Conservation (phyloP, 2,113 vertebrate genomes). For the Malurus melanocephalus region DNA sequence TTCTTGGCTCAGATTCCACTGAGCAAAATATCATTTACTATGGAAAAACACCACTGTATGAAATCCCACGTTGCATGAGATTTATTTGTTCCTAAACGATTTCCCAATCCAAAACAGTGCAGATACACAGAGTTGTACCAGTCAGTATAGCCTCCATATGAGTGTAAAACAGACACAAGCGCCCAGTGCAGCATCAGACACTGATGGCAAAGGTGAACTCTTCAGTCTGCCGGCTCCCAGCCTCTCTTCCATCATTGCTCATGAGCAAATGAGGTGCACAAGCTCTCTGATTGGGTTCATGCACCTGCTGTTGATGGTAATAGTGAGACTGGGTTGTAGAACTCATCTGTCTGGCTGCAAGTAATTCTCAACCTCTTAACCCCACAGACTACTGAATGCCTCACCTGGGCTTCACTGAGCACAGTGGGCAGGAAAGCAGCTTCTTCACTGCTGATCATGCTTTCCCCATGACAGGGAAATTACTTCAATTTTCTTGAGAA, state of each 20-base stretch:
- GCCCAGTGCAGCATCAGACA: not conserved
- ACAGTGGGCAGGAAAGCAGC: not conserved
- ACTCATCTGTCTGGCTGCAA: not conserved
- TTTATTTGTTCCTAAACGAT: not conserved
- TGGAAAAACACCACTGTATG: not conserved
- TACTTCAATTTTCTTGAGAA: accelerated
- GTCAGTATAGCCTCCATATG: accelerated
- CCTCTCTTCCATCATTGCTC: not conserved
- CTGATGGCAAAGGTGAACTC: not conserved
- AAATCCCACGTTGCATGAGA: not conserved
- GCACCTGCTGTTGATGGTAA: not conserved
- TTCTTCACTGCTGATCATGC: not conserved
- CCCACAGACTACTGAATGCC: not conserved
- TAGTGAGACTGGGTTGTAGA: not conserved
- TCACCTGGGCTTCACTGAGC: not conserved
- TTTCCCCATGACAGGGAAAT: not conserved
- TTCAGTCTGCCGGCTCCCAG: not conserved
- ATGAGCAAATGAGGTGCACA: not conserved
- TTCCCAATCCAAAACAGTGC: not conserved
- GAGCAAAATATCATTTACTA: not conserved
- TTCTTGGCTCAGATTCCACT: not conserved
- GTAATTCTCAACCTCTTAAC: not conserved
- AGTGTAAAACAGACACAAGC: not conserved
- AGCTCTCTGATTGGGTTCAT: not conserved
- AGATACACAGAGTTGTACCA: not conserved